These are phyloP conservation scores for Astur gentilis DNA, from an alignment of 2,113 vertebrate genomes.

Conservation along the genomic window DNA sequence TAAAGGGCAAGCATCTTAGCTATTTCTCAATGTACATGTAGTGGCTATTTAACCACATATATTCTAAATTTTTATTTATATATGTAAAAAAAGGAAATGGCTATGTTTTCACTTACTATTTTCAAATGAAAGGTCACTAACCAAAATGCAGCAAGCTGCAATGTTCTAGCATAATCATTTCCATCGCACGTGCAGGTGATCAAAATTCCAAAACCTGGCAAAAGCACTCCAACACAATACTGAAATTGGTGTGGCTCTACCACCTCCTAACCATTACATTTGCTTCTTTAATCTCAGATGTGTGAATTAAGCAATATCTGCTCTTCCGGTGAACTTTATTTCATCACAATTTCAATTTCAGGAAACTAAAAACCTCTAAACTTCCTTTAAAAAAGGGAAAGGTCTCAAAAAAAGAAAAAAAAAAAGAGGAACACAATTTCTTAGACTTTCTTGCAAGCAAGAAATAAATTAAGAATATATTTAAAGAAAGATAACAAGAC, in stretches of 20 bases:
- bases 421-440: not conserved
- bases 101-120: not conserved
- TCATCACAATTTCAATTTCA: not conserved
- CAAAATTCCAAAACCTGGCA: not conserved
- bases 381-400: not conserved
- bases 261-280: not conserved
- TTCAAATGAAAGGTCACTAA: not conserved
- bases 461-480: not conserved
- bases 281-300: not conserved
- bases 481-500: not conserved
- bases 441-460: not conserved
- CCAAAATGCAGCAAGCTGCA: not conserved
- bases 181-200: not conserved
- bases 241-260: not conserved
- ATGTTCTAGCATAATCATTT: not conserved
- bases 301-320: not conserved
- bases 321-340: not conserved
- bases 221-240: not conserved
- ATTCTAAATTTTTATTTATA: not conserved
- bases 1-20: not conserved
- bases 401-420: not conserved
- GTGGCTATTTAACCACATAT: not conserved
- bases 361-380: not conserved
- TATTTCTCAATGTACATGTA: accelerated
- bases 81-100: not conserved